Evolutionary conservation across 2,113 vertebrate species (phyloP), one percentile per base, ranked within the genome.

Genomic region (Cisticola juncidis): DNA sequence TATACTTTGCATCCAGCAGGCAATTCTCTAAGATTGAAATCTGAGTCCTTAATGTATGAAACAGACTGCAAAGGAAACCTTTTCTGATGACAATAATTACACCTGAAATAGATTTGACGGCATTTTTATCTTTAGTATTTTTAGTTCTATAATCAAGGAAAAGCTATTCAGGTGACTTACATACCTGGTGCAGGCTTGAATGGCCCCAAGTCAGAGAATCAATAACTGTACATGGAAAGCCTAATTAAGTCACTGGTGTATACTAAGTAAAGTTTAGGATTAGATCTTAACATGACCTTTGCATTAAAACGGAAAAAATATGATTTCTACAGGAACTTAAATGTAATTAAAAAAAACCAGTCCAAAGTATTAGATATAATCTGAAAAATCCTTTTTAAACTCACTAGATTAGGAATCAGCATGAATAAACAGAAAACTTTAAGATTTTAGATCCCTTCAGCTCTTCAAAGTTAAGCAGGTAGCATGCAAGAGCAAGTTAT

Each of bases 271-370:
- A 33, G 7, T 61, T 73, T 53, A 6, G 2, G 44, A 69, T 58
- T 45, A 45, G 5, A 38, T 50, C 20, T 51, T 51, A 65, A 35
- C 6, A 9, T 26, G 33, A 42, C 38, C 16, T 94, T 88, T 71
- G 9, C 35, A 58, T 24, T 79, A 21, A 12, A 26, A 79, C 10
- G 23, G 33, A 81, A 81, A 3, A 53, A 58, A 2, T 29, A n/a
- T 42, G 4, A 28, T 58, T 87, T 81, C 31, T 38, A 36, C 9
- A 56, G 22, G 12, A 84, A 66, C 4, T 45, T 42, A 71, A 50
- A 70, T 22, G 4, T 3, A 61, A 4, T 21, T 22, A 24, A 60
- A 56, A 22, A 14, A n/a, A 5, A 1, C 2, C 4, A 23, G 24
- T 3, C 18, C 1, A 5, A 80, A 51, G 25, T 18, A 23, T 16